Evolutionary conservation across 2,113 vertebrate genomes (phyloP), one percentile per base, ranked within the genome.

Genomic region (Perccottus glenii): DNA sequence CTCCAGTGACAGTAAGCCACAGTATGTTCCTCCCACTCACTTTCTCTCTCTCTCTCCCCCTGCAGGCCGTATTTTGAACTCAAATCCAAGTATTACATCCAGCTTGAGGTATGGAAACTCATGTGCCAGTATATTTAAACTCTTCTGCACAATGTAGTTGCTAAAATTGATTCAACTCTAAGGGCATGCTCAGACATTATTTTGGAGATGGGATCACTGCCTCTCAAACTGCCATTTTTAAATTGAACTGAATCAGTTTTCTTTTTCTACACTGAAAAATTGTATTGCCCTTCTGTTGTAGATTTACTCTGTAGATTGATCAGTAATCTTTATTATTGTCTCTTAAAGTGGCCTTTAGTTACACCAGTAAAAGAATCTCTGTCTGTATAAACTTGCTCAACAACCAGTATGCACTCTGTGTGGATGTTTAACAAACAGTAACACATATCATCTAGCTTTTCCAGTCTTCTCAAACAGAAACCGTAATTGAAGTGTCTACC

Each of bases 31-130:
- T 69, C 45, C 55, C 38, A 45, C 67, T 72, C 8, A 77, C 9
- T 50, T 64, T 52, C 70, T 87, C 47, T 57, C 12, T 82, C 12
- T 83, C 70, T 75, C 75, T 85, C 77, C 79, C 76, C 61, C 84
- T 87, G 62, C 86, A 99, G 97, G 86, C 96, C 98, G 50, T 99
- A 99, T 86, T 99, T 98, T 92, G 98, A 99, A 86, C 91, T 99
- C 67, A 99, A 99, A 91, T 94, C 94, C 0, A 98, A 96, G 84
- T 99, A 98, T 88, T 99, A 98, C 1, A 87, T 98, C 9, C 96
- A 98, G 15, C 94, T 99, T 1, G 97, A 99, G 96, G 98, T 99
- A 92, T 48, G 81, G 71, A 38, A 19, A 32, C 6, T 15, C 16
- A 58, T 58, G 4, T 42, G 8, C 35, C 6, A 19, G 38, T 11